Conservation (phyloP, 2,113 vertebrate genomes). For the Oryzias woworae region DNA sequence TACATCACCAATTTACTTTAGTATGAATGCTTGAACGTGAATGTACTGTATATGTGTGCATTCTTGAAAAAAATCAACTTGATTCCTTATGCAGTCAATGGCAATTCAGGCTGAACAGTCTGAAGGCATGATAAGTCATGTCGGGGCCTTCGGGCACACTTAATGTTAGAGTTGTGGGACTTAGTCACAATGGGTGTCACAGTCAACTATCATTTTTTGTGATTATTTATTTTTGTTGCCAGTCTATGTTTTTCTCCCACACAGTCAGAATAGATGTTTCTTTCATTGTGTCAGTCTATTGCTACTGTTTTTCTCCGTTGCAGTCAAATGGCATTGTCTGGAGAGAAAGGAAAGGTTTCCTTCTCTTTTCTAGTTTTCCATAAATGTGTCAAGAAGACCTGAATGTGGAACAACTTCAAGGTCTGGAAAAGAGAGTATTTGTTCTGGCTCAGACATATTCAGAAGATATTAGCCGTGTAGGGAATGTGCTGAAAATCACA, state of each 20-base stretch:
- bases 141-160: background rate
- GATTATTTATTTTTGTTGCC: slow-evolving; percentile 13
- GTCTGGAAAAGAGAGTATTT: slow-evolving; percentile 73
- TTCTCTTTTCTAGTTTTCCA: slow-evolving; percentile 59
- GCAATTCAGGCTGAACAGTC: slow-evolving; percentile 1
- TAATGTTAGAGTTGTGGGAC: background rate
- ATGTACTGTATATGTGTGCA: slow-evolving; percentile 2
- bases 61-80: background rate
- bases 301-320: slow-evolving; percentile 41
- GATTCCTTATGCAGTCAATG: background rate
- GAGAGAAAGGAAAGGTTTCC: slow-evolving; percentile 37
- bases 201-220: background rate
- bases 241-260: background rate
- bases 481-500: slow-evolving; percentile 80
- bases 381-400: slow-evolving; percentile 65
- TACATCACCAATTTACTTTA: background rate
- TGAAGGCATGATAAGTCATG: slow-evolving; percentile 1
- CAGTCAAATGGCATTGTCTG: slow-evolving; percentile 53
- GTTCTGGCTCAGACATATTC: slow-evolving; percentile 74
- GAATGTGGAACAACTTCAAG: slow-evolving; percentile 60
- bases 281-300: slow-evolving; percentile 20
- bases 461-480: slow-evolving; percentile 78
- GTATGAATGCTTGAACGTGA: slow-evolving; percentile 8
- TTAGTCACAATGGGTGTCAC: background rate
- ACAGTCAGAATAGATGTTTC: background rate